Evolutionary conservation across 2,113 vertebrate species (phyloP).

Genomic region (Falcunculus frontatus): DNA sequence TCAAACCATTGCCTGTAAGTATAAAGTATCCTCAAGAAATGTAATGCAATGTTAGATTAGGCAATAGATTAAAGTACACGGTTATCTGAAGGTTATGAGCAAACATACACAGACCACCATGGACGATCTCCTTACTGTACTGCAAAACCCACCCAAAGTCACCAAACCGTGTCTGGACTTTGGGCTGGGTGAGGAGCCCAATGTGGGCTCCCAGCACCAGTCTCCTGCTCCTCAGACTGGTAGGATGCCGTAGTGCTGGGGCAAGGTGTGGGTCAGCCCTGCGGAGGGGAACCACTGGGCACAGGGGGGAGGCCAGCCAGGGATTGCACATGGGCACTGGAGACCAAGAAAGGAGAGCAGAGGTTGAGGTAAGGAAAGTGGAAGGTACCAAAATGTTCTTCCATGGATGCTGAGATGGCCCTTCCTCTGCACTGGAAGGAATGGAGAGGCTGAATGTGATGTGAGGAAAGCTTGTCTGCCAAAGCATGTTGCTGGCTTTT

Average conservation of each 20-base stretch:
- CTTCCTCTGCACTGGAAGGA: neutral
- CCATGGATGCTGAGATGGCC: too few relatives aligned
- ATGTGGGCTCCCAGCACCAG: neutral
- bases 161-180: neutral
- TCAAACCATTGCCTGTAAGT: slow-evolving; percentile 48
- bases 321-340: neutral
- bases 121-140: neutral
- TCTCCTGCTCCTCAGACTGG: slow-evolving; percentile 36
- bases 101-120: neutral
- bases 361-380: neutral
- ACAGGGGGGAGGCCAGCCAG: neutral
- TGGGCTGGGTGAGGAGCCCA: neutral
- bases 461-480: neutral
- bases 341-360: too few relatives aligned
- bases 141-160: neutral
- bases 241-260: neutral
- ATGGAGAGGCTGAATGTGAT: neutral
- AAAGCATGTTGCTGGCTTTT: neutral
- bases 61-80: neutral
- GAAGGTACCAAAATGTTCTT: neutral
- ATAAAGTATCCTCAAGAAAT: slow-evolving; percentile 57
- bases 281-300: rapidly evolving
- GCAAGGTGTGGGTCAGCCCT: neutral
- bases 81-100: neutral
- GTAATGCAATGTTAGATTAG: slow-evolving; percentile 49